Base-by-base conservation (phyloP, 1,140 invertebrate genomes). In the Cheumatopsyche charites region DNA sequence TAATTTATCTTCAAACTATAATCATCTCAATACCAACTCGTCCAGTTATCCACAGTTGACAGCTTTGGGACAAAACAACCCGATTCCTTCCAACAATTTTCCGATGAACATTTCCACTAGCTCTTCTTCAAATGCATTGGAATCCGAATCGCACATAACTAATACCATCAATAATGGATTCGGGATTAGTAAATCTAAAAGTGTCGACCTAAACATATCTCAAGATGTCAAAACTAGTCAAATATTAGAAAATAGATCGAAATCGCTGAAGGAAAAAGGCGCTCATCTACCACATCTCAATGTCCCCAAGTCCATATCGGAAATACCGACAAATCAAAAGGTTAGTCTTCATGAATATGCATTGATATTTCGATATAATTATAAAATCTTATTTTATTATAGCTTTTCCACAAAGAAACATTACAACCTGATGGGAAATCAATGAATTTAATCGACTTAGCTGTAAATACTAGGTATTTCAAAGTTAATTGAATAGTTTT, bases 391-490 rank as follows among this genome's bases (percentile, higher is more conserved):
- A 26, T 29, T 62, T 62, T 11, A 13, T 62, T 70, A 0, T 26
- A 70, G 67, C 7, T 21, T 58, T 11, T 58, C 1, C 5, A 58
- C 5, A 36, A 13, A 29, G 23, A 41, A 45, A 4, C 69, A 52
- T 9, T 15, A 55, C 43, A 29, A 15, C 5, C 61, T 12, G 0
- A 36, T 19, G 63, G 41, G 21, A 43, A 21, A 55, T 72, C 73
- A 41, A 79, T 79, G 70, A 84, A 86, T 78, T 78, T 86, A 15
- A 86, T 86, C 68, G 85, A 86, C 78, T 78, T 83, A 77, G 83
- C 78, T 78, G 80, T 77, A 66, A 83, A 75, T 78, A 82, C 5
- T 79, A 81, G 62, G 80, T 80, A 71, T 58, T 13, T 13, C 62
- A 61, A 5, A 49, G 4, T 49, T 6, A 42, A 43, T 45, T 26